Base-by-base conservation (phyloP, 2,888 invertebrate genomes). In the Hypomecis atomaria region DNA sequence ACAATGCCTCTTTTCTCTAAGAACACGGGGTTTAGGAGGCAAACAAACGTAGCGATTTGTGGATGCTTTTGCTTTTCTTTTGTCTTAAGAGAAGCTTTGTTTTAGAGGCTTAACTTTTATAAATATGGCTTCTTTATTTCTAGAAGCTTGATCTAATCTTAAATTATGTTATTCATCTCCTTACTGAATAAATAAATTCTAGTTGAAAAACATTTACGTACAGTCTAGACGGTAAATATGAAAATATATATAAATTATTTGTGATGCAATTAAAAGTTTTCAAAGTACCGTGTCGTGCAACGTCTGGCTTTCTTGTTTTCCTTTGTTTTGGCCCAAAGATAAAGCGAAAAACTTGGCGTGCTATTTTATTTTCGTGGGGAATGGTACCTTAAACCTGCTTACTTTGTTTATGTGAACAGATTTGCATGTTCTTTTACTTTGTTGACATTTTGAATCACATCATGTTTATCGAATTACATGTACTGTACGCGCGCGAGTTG, bases 11-110 rank as follows among this genome's bases (percentile, higher is more conserved):
- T 68, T 69, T 72, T 70, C 72, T 69, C 59, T 67, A 59, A 66
- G 62, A 71, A 71, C 71, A 68, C 65, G 65, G 67, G 72, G 71
- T 67, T 71, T 72, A 69, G 66, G 67, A 61, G 69, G 69, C 69
- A 72, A 72, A 72, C 72, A 72, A 70, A 71, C 71, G 69, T 69
- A 71, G 69, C 66, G 68, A 68, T 72, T 63, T 72, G 72, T 65
- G 72, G 71, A 66, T 63, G 69, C 66, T 68, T 71, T 71, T 72
- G 72, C 69, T 72, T 72, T 71, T 69, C 69, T 72, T 72, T 69
- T 71, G 71, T 69, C 66, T 71, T 71, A 68, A 68, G 52, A 71
- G 56, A 64, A 63, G 67, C 69, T 71, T 72, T 69, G 69, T 67
- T 68, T 67, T 65, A 68, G 65, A 50, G 60, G 71, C 62, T 72